Conservation (phyloP, 2,797 vertebrate species). For the Hylomyscus alleni region DNA sequence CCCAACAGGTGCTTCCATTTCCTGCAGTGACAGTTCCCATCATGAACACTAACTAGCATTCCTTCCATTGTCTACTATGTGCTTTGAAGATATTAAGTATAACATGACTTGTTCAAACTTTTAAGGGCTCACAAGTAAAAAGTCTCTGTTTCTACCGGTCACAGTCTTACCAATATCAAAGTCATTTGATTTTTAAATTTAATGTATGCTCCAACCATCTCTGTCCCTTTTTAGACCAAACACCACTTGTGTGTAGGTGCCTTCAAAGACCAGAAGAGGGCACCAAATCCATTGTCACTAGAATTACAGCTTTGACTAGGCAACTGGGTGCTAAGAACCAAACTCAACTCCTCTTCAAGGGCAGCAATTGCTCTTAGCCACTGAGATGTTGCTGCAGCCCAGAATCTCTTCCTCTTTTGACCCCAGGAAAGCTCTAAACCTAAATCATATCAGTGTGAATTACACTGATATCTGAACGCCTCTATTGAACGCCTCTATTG, state of each 20-base stretch:
- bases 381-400: background rate
- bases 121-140: background rate
- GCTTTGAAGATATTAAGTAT: background rate
- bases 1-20: background rate
- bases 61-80: background rate
- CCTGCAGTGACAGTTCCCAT: background rate
- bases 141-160: background rate
- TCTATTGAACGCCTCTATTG: background rate
- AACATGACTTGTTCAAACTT: background rate
- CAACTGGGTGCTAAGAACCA: background rate
- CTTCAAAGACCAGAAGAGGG: background rate
- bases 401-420: conserved; percentile 40
- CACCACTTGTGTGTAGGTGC: background rate
- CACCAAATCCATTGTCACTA: background rate
- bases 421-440: background rate
- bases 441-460: background rate
- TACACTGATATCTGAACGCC: background rate
- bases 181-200: conserved; percentile 8
- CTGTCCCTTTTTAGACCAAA: background rate
- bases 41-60: background rate
- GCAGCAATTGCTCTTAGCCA: background rate
- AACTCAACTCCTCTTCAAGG: background rate
- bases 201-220: background rate
- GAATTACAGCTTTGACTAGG: background rate
- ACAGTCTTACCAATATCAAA: conserved; percentile 33